phyloP scores from a whole-genome alignment of 2,797 vertebrate species.

The Pristis pectinata region DNA sequence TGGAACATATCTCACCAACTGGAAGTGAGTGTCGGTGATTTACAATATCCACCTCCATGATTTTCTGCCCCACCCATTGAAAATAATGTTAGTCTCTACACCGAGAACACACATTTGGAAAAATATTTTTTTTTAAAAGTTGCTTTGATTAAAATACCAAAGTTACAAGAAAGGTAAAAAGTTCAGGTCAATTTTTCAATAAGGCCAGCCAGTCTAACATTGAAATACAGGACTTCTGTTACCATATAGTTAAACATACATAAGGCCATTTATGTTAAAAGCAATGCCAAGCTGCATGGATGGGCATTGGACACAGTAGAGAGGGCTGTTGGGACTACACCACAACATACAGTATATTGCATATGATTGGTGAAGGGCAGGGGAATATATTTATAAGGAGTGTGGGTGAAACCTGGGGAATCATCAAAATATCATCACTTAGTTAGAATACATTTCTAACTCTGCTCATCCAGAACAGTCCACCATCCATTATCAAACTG shows the following conservation, averaged over 20 bases:
- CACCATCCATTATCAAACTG: background rate
- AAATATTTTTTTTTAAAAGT: too few relatives aligned
- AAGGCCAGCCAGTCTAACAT: background rate
- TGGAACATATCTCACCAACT: background rate
- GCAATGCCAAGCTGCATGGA: background rate
- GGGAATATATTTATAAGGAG: background rate
- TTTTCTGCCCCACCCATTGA: too few relatives aligned
- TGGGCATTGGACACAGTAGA: background rate
- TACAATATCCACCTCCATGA: background rate
- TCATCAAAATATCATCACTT: background rate
- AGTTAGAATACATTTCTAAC: background rate
- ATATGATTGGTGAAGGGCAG: background rate
- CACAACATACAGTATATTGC: background rate
- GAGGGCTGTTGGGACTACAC: background rate
- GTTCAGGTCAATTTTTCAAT: background rate
- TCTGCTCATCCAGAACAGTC: background rate
- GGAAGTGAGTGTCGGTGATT: background rate
- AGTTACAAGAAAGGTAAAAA: background rate
- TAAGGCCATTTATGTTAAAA: background rate
- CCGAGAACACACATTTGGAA: background rate
- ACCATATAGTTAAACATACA: background rate
- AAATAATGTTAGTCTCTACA: background rate
- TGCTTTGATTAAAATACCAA: too few relatives aligned
- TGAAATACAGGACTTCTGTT: background rate
- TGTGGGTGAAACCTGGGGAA: too few relatives aligned